Base-by-base conservation (phyloP, 2,888 invertebrate genomes). In the Tetanocera ferruginea region DNA sequence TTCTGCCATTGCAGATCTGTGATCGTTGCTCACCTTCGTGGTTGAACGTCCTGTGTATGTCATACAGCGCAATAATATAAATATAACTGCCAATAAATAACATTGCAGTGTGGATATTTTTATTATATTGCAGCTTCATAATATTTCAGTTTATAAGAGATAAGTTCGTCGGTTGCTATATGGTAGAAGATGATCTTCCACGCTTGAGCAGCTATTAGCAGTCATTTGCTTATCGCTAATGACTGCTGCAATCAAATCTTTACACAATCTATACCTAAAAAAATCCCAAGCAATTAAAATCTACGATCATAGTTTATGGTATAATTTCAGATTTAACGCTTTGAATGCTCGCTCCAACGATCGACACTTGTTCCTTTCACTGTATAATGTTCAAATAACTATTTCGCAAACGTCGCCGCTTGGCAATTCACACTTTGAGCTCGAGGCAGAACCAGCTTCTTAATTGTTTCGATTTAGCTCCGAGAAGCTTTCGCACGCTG, bases 261-360 rank as follows among this genome's bases (percentile, higher is more conserved):
- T 67, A 23, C 23, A 37, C 34, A 8, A 43, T 37, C 67, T 67
- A 34, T 34, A 8, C n/a, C 9, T 25, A 11, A n/a, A 19, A 37
- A 43, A 43, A 43, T 43, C 49, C 43, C 17, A 67, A 67, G 67
- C 67, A 67, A 67, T 67, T 67, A 67, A 67, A 67, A 67, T 23
- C 19, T 37, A 37, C 67, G 43, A 67, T 37, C 67, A 67, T 43
- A 67, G n/a, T 64, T 64, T 64, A 64, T 34, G 25, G 37, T n/a
- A 34, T 28, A 64, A 64, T 64, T 64, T 64, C 34, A 34, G 64
- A 64, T 43, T 67, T 49, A 67, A 43, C 43, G 37, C 67, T 67
- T 31, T 67, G 3, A 43, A 43, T 11, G 43, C 43, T 43, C 11
- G 43, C 67, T 37, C 4, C 37, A 23, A 23, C 43, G 67, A 43